Evolutionary conservation across 1,140 invertebrate species (phyloP).

Genomic region (Ceratina japonica): DNA sequence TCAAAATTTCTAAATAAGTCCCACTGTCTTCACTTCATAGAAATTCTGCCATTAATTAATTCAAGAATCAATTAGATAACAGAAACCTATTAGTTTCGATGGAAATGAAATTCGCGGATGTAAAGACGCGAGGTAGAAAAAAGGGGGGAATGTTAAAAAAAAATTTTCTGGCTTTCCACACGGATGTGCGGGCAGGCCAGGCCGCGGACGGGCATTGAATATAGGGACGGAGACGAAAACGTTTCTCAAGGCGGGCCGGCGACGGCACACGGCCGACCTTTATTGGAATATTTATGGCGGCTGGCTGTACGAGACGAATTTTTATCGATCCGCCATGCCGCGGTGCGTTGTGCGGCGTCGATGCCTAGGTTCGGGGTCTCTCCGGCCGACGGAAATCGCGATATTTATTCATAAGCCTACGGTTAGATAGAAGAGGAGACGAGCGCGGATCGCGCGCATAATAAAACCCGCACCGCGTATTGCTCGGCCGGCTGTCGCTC

Average conservation of each 20-base stretch:
- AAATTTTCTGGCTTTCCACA: conserved; percentile 37
- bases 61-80: no score
- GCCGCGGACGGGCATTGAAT: conserved; percentile 22
- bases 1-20: no score
- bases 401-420: conserved; percentile 75
- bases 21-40: no score
- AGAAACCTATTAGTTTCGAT: no score
- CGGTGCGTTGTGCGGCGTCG: conserved; percentile 47
- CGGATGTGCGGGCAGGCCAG: neutral
- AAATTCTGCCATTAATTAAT: no score
- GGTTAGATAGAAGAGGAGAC: conserved; percentile 46
- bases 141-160: conserved; percentile 12
- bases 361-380: conserved; percentile 55
- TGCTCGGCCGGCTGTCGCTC: conserved; percentile 70
- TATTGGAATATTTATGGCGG: conserved; percentile 73
- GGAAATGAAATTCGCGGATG: no score
- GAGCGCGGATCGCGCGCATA: conserved; percentile 62
- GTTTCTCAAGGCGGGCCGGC: conserved; percentile 43
- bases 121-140: neutral
- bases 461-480: conserved; percentile 64
- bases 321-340: conserved; percentile 74
- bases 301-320: conserved; percentile 69
- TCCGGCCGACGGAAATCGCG: conserved; percentile 65
- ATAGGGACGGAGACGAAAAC: conserved; percentile 51
- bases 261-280: conserved; percentile 65